phyloP scores from a whole-genome alignment of 2,797 vertebrate species.

The Pangasius larnaudii region DNA sequence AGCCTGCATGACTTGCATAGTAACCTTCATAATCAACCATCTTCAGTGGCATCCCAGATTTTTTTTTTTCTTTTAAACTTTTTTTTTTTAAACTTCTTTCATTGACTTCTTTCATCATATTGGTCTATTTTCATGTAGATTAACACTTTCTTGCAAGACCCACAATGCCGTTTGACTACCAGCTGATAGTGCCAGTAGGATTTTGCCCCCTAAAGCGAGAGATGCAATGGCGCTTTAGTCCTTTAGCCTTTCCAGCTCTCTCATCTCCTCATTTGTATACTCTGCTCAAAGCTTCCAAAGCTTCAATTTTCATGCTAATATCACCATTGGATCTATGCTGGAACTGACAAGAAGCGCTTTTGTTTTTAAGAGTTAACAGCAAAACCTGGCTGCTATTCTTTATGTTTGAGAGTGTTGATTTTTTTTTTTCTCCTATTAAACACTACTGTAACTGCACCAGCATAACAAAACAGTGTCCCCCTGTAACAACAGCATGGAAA shows the following conservation, averaged over 20 bases:
- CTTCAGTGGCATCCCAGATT: not conserved
- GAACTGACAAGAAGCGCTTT: not conserved
- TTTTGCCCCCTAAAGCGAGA: not conserved
- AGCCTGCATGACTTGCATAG: too few relatives aligned
- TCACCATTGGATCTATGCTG: not conserved
- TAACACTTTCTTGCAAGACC: not conserved
- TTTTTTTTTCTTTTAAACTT: not conserved
- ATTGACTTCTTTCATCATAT: not conserved
- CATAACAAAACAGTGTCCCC: not conserved
- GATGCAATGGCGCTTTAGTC: not conserved
- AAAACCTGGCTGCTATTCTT: not conserved
- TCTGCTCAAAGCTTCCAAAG: not conserved
- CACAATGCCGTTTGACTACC: not conserved
- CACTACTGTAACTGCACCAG: not conserved
- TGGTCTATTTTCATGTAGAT: not conserved
- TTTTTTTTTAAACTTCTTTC: not conserved
- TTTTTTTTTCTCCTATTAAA: not conserved
- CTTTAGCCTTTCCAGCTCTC: not conserved
- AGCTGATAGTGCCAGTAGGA: not conserved
- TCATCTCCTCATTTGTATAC: not conserved
- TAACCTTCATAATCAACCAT: not conserved
- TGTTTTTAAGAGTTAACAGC: not conserved
- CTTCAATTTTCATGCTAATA: not conserved
- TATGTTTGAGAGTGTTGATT: not conserved
- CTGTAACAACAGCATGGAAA: not conserved